Percentiles rank a stretch among this genome's conserved stretches.
Conservation (phyloP, 2,113 vertebrate genomes). For the Phalacrocorax brasilianus region DNA sequence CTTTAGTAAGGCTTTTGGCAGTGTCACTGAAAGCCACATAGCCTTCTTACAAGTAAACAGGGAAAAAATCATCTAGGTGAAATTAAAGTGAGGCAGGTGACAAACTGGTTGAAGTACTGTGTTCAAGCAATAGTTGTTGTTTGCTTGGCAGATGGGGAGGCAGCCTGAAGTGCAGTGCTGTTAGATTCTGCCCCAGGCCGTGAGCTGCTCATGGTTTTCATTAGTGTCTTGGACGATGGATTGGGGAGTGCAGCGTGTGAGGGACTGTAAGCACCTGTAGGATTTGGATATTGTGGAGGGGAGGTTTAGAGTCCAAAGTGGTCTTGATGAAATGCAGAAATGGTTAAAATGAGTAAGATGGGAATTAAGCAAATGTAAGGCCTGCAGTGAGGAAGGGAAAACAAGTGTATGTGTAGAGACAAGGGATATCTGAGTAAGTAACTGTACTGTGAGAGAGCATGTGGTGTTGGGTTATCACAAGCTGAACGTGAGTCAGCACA, state of each 20-base stretch:
- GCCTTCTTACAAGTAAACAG: background rate
- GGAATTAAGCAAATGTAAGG: background rate
- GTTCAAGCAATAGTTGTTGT: background rate
- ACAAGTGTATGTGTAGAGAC: background rate
- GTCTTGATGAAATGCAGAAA: background rate
- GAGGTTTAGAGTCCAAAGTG: background rate
- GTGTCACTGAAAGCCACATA: background rate
- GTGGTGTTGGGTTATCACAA: constrained; percentile 11
- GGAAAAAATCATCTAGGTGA: background rate
- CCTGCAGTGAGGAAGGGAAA: background rate
- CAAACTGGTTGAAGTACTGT: background rate
- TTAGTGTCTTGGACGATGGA: background rate
- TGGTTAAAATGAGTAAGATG: background rate
- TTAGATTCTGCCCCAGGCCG: background rate
- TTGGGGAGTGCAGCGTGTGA: background rate
- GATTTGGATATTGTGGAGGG: background rate
- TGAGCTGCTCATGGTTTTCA: background rate
- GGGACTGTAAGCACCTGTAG: background rate
- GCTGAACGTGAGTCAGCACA: constrained; percentile 1
- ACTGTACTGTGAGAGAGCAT: background rate
- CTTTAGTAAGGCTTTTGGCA: background rate
- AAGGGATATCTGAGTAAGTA: constrained; percentile 12
- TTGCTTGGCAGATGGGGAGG: background rate
- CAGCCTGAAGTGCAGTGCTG: background rate
- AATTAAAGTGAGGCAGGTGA: background rate